These are phyloP conservation scores for Drosophila sucinea DNA, from an alignment of 1,140 invertebrate genomes.

Conservation along the genomic window DNA sequence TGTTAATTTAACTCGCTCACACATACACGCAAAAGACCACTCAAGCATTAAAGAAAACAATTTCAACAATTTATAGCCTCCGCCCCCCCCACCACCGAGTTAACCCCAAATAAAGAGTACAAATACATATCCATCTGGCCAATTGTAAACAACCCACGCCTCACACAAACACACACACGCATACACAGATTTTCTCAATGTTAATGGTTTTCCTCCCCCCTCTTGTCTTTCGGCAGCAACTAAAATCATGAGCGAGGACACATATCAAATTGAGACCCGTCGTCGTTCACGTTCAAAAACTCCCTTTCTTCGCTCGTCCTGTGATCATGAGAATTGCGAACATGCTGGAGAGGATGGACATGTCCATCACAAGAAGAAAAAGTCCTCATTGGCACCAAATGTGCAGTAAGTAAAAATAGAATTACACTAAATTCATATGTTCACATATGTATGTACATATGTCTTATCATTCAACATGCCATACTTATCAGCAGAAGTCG, in stretches of 20 bases:
- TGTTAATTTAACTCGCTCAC: constrained; percentile 41
- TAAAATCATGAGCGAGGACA: constrained; percentile 62
- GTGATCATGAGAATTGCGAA: constrained; percentile 84
- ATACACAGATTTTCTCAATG: constrained; percentile 35
- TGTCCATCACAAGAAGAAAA: constrained; percentile 81
- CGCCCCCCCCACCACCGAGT: neutral
- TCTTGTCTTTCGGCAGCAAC: constrained; percentile 28
- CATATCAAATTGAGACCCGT: constrained; percentile 82
- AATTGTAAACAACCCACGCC: constrained; percentile 76
- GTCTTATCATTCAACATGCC: constrained; percentile 21
- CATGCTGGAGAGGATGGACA: constrained; percentile 84
- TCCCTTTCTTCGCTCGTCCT: constrained; percentile 85
- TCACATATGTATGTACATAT: neutral
- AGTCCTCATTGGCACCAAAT: constrained; percentile 82
- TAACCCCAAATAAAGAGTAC: constrained; percentile 5
- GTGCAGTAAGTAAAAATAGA: constrained; percentile 83
- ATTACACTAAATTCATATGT: constrained; percentile 19
- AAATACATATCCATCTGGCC: constrained; percentile 37
- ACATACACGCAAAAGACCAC: constrained; percentile 30
- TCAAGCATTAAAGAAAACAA: constrained; percentile 59
- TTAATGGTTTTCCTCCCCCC: constrained; percentile 26
- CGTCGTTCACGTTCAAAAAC: constrained; percentile 86
- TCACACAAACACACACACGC: constrained; percentile 22
- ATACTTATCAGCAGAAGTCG: constrained; percentile 11
- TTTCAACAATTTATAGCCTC: neutral